phyloP scores from a whole-genome alignment of 2,797 vertebrate species.

The Ataeniobius toweri region DNA sequence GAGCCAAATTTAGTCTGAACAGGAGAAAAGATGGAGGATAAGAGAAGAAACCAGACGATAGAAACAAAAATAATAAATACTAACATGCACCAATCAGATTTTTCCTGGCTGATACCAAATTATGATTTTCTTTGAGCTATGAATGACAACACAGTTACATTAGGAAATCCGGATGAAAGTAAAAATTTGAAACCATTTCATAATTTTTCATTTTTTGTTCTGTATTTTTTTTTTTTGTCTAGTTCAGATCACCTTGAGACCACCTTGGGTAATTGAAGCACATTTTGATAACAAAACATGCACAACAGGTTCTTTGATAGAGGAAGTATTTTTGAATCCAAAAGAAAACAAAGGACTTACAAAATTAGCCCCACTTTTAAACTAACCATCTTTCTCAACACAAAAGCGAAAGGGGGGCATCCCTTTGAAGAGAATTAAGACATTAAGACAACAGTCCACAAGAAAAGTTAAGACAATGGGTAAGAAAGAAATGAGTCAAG shows the following conservation, averaged over 20 bases:
- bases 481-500: constrained; percentile 21
- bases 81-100: not conserved
- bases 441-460: too few species aligned
- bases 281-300: not conserved
- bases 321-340: not conserved
- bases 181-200: not conserved
- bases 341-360: not conserved
- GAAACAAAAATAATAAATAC: not conserved
- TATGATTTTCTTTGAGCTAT: not conserved
- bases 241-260: not conserved
- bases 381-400: not conserved
- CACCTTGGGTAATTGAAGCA: too few species aligned
- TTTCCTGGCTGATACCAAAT: not conserved
- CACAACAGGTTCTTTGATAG: not conserved
- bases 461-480: constrained; percentile 9
- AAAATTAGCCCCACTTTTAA: too few species aligned
- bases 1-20: constrained; percentile 34
- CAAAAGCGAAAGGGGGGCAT: constrained; percentile 15
- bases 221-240: not conserved
- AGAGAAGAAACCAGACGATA: constrained; percentile 1
- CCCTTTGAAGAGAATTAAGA: constrained; percentile 6
- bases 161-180: not conserved
- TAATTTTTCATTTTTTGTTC: not conserved
- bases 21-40: constrained; percentile 21
- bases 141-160: not conserved